phyloP scores from a whole-genome alignment of 92 coral and sea anemone genomes.

The Desmophyllum pertusum region DNA sequence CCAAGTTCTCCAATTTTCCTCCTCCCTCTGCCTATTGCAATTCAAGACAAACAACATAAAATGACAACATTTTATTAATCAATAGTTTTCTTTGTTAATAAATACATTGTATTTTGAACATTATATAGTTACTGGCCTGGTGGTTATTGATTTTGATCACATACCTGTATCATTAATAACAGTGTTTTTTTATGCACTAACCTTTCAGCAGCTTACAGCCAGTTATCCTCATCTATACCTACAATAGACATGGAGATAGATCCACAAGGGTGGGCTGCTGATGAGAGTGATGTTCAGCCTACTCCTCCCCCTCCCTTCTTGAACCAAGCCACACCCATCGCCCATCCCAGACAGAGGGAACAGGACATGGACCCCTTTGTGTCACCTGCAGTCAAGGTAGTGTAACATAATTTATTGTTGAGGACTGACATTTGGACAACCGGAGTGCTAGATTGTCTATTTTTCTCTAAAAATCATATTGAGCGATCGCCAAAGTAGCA shows the following conservation, averaged over 20 bases:
- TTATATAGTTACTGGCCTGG: no score
- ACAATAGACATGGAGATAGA: constrained; percentile 75
- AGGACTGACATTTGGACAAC: not conserved
- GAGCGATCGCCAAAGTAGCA: no score
- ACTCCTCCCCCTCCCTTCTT: constrained; percentile 58
- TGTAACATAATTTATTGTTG: not conserved
- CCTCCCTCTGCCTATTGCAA: no score
- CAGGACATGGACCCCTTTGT: constrained; percentile 63
- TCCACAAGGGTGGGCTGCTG: constrained; percentile 40
- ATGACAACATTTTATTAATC: no score
- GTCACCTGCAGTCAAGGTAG: constrained; percentile 51
- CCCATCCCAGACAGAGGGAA: constrained; percentile 61
- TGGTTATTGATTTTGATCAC: not conserved
- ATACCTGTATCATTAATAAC: not conserved
- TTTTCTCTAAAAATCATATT: no score
- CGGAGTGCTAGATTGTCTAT: no score
- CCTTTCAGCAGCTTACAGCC: constrained; percentile 76
- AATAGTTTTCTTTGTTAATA: no score
- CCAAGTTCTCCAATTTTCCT: no score
- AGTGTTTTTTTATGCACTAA: not conserved
- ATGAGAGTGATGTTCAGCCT: constrained; percentile 65
- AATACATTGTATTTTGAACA: no score
- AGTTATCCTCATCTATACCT: constrained; percentile 75
- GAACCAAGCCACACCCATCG: constrained; percentile 72
- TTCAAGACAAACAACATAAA: no score